Conservation (phyloP, 2,797 vertebrate genomes). For the Emydoidea blandingii region DNA sequence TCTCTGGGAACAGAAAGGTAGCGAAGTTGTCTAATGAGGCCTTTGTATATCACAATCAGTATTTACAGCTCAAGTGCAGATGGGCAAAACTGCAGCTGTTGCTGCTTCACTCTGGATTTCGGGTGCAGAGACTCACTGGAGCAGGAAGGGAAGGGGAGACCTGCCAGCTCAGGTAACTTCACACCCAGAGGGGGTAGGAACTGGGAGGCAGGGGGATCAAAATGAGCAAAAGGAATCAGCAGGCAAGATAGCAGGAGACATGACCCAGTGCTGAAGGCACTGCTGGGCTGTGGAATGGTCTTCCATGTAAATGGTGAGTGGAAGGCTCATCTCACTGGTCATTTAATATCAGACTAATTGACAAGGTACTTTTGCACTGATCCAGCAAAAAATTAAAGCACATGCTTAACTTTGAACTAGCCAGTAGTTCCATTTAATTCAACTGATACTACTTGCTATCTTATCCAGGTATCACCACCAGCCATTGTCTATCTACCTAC, state of each 20-base stretch:
- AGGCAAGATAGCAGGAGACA: background rate
- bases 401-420: background rate
- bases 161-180: background rate
- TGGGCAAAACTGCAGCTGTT: background rate
- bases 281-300: background rate
- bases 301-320: background rate
- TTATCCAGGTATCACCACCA: background rate
- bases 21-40: background rate
- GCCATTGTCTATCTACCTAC: background rate
- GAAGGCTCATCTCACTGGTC: background rate
- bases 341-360: background rate
- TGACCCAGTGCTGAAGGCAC: background rate
- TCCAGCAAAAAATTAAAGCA: background rate
- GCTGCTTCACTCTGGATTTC: background rate
- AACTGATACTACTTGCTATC: background rate
- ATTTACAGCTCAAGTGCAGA: background rate
- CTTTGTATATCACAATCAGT: background rate
- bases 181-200: background rate
- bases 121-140: accelerated
- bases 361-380: background rate
- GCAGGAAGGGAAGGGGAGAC: background rate
- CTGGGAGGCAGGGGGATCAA: background rate
- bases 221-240: background rate
- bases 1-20: background rate
- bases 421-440: background rate